A percentile compares a stretch with the other conserved stretches of the same genome.
phyloP scores from a whole-genome alignment of 1,140 invertebrate species.

The Anagrus nilaparvatae region DNA sequence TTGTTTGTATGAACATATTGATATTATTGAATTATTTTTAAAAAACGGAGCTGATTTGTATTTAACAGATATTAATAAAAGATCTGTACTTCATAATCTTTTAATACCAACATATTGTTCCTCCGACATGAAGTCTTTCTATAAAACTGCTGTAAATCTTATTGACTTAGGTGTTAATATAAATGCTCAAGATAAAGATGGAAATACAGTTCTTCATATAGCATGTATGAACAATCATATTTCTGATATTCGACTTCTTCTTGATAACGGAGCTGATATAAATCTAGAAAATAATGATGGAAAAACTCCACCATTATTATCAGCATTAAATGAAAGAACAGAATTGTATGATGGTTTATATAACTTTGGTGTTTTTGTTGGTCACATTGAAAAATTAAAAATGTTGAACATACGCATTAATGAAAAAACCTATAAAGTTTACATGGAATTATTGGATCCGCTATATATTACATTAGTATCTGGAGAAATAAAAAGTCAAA shows the following conservation, averaged over 20 bases:
- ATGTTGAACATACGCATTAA: neutral
- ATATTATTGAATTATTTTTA: neutral
- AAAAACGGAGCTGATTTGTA: neutral
- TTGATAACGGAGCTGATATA: conserved; percentile 6
- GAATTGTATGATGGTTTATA: neutral
- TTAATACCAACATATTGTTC: neutral
- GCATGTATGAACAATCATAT: conserved; percentile 2
- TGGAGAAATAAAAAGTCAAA: neutral
- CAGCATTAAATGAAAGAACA: too few species aligned
- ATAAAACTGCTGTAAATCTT: conserved; percentile 1
- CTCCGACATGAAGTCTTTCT: conserved; percentile 9
- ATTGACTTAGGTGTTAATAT: conserved; percentile 5
- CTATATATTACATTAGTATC: neutral
- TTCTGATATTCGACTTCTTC: conserved; percentile 1
- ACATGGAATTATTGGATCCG: too few species aligned
- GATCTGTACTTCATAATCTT: conserved; percentile 8
- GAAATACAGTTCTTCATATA: conserved; percentile 8
- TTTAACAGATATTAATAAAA: neutral
- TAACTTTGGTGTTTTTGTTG: conserved; percentile 2
- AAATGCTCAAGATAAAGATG: conserved; percentile 7
- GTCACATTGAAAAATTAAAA: conserved; percentile 7
- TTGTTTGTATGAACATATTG: neutral
- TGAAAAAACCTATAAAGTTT: too few species aligned
- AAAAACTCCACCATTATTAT: conserved; percentile 7
- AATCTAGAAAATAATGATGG: conserved; percentile 8